Conservation (phyloP, 2,113 vertebrate species). For the Thalassarche chlororhynchos region DNA sequence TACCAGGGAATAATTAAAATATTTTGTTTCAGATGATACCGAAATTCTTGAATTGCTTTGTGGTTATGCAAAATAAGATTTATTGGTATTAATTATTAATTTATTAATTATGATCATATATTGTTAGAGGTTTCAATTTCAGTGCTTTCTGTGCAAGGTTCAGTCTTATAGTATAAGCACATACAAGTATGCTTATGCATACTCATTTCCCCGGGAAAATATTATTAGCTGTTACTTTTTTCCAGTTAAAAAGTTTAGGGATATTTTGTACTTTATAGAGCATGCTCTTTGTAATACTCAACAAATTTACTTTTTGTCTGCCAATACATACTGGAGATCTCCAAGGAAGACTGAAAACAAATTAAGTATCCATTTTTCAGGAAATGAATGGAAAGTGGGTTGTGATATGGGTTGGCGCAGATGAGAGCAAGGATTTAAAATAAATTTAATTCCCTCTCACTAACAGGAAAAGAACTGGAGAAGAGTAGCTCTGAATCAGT, state of each 20-base stretch:
- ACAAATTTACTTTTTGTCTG: neutral
- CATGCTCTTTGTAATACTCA: neutral
- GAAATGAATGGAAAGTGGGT: neutral
- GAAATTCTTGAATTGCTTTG: neutral
- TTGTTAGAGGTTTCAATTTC: neutral
- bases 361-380: neutral
- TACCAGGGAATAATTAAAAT: neutral
- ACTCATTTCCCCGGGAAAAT: neutral
- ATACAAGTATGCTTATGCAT: neutral
- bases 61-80: neutral
- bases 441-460: neutral
- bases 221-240: neutral
- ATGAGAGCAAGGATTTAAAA: neutral
- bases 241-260: neutral
- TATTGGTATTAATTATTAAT: neutral
- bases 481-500: neutral
- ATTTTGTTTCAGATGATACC: accelerated
- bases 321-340: neutral
- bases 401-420: neutral
- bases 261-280: neutral
- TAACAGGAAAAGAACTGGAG: neutral
- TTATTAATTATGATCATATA: neutral
- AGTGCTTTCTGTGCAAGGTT: neutral
- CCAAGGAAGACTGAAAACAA: neutral
- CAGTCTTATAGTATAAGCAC: neutral